Conservation (phyloP, 92 coral and sea anemone species). For the Montipora capitata region DNA sequence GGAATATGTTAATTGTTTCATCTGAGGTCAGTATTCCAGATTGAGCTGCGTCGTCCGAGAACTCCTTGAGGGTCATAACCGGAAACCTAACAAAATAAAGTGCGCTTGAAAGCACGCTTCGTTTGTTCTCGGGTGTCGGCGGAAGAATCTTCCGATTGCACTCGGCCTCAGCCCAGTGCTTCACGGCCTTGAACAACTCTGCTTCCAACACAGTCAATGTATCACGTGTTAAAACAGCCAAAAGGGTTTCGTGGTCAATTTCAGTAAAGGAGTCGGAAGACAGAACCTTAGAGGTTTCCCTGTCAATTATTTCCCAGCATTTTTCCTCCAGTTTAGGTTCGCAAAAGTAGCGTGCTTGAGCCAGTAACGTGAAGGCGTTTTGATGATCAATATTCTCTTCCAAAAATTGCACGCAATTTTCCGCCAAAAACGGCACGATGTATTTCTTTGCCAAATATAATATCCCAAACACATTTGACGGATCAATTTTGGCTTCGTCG, state of each 20-base stretch:
- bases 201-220: constrained; percentile 83
- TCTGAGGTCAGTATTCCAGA: constrained; percentile 89
- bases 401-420: constrained; percentile 82
- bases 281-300: constrained; percentile 83
- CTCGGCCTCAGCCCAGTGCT: constrained; percentile 87
- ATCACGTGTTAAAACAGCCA: constrained; percentile 87
- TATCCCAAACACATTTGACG: constrained; percentile 82
- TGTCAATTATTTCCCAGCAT: constrained; percentile 91
- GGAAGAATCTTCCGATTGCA: constrained; percentile 78
- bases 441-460: constrained; percentile 92
- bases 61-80: constrained; percentile 86
- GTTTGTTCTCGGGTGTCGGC: constrained; percentile 81
- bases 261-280: constrained; percentile 83
- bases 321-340: constrained; percentile 86
- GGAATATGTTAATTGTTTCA: constrained; percentile 81
- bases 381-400: constrained; percentile 88
- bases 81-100: constrained; percentile 87
- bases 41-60: constrained; percentile 89
- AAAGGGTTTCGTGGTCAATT: constrained; percentile 77
- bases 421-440: constrained; percentile 88
- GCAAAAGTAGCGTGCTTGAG: constrained; percentile 88
- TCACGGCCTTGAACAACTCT: constrained; percentile 85
- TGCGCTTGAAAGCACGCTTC: constrained; percentile 82
- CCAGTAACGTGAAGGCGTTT: constrained; percentile 84
- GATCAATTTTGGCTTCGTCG: constrained; percentile 83